Conservation (phyloP, 2,888 invertebrate genomes). For the Antheraea yamamai region DNA sequence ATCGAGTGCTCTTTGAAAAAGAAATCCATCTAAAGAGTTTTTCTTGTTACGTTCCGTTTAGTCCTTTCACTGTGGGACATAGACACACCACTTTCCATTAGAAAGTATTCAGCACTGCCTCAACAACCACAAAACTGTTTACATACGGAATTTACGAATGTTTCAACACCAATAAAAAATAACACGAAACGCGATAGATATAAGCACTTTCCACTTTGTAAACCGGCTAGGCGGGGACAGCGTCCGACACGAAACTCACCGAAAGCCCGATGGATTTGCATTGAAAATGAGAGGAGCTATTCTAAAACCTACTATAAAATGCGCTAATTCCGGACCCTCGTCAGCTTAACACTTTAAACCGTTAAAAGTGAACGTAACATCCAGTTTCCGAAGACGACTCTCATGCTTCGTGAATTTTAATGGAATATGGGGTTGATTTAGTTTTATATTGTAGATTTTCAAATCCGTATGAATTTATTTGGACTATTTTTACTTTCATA, state of each 20-base stretch:
- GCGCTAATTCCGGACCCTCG: constrained; percentile 50
- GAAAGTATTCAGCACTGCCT: background rate
- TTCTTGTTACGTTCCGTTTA: background rate
- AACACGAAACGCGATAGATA: background rate
- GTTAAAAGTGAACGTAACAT: constrained; percentile 40
- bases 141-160: background rate
- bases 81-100: background rate
- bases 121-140: background rate
- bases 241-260: constrained; percentile 32
- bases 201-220: constrained; percentile 4
- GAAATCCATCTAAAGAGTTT: background rate
- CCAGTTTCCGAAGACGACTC: background rate
- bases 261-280: constrained; percentile 63
- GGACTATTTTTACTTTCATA: background rate
- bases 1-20: background rate
- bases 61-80: background rate
- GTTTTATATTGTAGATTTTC: background rate
- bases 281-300: constrained; percentile 59
- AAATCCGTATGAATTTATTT: background rate
- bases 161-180: background rate
- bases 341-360: constrained; percentile 49
- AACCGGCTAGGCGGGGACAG: constrained; percentile 2
- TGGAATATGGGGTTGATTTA: background rate
- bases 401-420: constrained; percentile 1
- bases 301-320: constrained; percentile 59